Evolutionary conservation across 2,888 invertebrate genomes (phyloP), one percentile per base, ranked within the genome.

Genomic region (Cryptophagus acutangulus): DNA sequence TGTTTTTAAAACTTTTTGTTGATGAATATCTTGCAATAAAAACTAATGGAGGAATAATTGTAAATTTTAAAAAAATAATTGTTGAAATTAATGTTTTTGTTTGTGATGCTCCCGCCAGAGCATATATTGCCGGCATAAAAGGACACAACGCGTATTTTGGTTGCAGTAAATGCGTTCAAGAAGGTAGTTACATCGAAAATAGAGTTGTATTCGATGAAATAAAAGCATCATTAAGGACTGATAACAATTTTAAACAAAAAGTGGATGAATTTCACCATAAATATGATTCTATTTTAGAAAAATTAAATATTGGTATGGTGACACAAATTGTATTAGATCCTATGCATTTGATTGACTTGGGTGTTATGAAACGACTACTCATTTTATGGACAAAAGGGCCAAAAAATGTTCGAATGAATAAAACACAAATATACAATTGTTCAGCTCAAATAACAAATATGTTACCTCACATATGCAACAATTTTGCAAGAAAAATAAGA

Each of bases 261-360:
- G 5, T 28, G 10, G 37, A 58, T 33, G 45, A 43, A 42, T 50
- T 56, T 8, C 49, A 58, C 46, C 58, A 55, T 41, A 35, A 33
- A 12, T 43, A 45, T 14, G 33, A 2, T 26, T 48, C 52, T 16
- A 29, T 36, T 17, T 53, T 58, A 15, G 48, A 48, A 38, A 35
- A 48, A 24, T 9, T 45, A n/a, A 28, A 40, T 18, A 33, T 55
- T 26, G 52, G 45, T 31, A 45, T 59, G 52, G 52, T 58, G 2
- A 46, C 49, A 3, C 49, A 51, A 36, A 43, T 56, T 33, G 51
- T 54, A 8, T 20, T 54, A 2, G 52, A 58, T 34, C 52, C 49
- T 31, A 55, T 57, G 55, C 57, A 58, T 30, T 36, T 54, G 2
- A 44, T 49, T 10, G 54, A 47, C 36, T 31, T 57, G 2, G 57